These are phyloP conservation scores for Coecobrya sp. DNA, from an alignment of 2,888 invertebrate species.

Conservation along the genomic window DNA sequence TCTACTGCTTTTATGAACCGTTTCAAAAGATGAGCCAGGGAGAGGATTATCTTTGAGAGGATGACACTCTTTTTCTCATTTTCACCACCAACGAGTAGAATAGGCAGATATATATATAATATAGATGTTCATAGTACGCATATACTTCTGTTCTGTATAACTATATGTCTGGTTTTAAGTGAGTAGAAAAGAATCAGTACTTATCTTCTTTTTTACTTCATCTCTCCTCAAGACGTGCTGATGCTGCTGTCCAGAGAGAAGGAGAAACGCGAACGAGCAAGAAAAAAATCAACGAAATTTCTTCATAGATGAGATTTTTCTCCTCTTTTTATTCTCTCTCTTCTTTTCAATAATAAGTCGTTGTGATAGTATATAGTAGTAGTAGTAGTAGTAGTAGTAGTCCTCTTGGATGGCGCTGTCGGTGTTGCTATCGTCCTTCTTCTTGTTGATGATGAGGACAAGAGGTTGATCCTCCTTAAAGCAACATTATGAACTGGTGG, in stretches of 20 bases:
- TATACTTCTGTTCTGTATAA: background rate
- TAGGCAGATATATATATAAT: background rate
- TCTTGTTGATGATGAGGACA: slow-evolving; percentile 75
- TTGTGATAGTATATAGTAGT: background rate
- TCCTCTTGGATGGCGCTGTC: slow-evolving; percentile 22
- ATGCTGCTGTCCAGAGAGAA: slow-evolving; percentile 68
- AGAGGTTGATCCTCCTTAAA: slow-evolving; percentile 80
- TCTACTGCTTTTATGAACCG: slow-evolving; percentile 19
- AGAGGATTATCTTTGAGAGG: slow-evolving; percentile 57
- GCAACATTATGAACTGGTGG: slow-evolving; percentile 76
- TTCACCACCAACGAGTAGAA: slow-evolving; percentile 39
- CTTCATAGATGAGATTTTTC: slow-evolving; percentile 52
- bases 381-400: background rate
- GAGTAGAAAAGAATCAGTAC: slow-evolving; percentile 59
- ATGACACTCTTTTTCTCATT: slow-evolving; percentile 76
- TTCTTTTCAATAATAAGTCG: slow-evolving; percentile 74
- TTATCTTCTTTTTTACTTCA: slow-evolving; percentile 72
- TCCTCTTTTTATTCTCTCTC: slow-evolving; percentile 34
- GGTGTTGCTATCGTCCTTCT: background rate
- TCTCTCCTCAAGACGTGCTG: slow-evolving; percentile 58
- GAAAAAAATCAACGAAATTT: slow-evolving; percentile 52
- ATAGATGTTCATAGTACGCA: background rate
- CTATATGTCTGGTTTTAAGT: slow-evolving; percentile 19
- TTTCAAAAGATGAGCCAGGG: slow-evolving; percentile 12
- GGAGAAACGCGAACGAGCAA: background rate